Evolutionary conservation across 2,888 invertebrate genomes (phyloP), one percentile per base, ranked within the genome.

Genomic region (Stenotaenia linearis): DNA sequence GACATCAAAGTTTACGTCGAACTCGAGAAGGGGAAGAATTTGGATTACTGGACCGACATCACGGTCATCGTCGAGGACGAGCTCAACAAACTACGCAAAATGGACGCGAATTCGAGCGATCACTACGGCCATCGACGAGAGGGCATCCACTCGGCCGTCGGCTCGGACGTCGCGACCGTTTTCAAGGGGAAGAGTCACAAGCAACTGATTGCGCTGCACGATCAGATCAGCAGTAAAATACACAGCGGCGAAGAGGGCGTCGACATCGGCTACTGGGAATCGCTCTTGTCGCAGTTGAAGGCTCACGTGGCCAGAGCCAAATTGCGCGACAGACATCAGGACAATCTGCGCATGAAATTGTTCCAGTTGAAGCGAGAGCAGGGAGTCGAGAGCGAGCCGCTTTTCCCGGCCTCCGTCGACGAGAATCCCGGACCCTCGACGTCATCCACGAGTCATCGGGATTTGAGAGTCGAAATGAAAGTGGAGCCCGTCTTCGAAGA

Each of bases 231-330:
- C 86, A 88, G 88, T 18, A 98, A 97, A 88, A 93, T 98, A 81
- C 90, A 90, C 83, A 92, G 92, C 0, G 91, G 92, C 81, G 91
- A 91, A 74, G 96, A 95, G 87, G 97, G 96, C 18, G 92, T 97
- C 75, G 98, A 98, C 88, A 93, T 98, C 82, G 95, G 96, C 75
- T 99, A 98, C 87, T 99, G 98, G 98, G 98, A 99, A 88, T 95
- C 95, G 76, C 88, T 99, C 82, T 89, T 97, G 40, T 95, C 95
- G n/a, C 96, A 97, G 86, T 89, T 99, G 10, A 96, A 96, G 90
- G 97, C 97, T 6, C 96, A 97, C 86, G 95, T 95, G 92, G 95
- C 97, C 0, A 90, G 96, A 83, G 96, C 97, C 0, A 89, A 98
- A 37, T 89, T 99, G 12, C 89, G 95, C 79, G 98, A 98, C 87